Evolutionary conservation across 2,797 vertebrate genomes (phyloP), one percentile per base, ranked within the genome.

Genomic region (Bradypodion pumilum): DNA sequence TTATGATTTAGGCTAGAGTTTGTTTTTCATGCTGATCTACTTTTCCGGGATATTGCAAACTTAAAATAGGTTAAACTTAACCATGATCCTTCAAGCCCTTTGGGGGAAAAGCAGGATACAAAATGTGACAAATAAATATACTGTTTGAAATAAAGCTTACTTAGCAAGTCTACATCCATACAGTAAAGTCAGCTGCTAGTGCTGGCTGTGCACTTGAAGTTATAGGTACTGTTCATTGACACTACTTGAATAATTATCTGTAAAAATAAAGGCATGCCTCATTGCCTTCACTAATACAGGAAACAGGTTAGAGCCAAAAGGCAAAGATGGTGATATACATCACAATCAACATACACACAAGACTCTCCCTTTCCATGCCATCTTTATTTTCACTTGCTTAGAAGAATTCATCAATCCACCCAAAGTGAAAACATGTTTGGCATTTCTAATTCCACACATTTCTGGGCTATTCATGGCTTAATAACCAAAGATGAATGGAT

Each of bases 351-450:
- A 42, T 44, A 49, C 56, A 80, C 37, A 81, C 2, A 19, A 44
- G 80, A 37, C 27, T 65, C 60, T 74, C 37, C 32, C 27, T 66
- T 10, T 52, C 62, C 35, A 9, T 42, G 66, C 74, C 37, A 68
- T 78, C 65, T 35, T 68, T 84, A 74, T 81, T 84, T 76, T 73
- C 46, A 65, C 52, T 35, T 42, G 32, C 77, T 79, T 73, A 72
- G 29, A 78, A 52, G 9, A 52, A 72, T 82, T 52, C 35, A 63
- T 78, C 79, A 72, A 72, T 63, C 66, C 19, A 29, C 66, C 35
- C 81, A 86, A 86, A 73, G 59, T 49, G 32, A 65, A 77, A 42
- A 68, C 60, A 73, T 77, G 49, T 82, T 86, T 56, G 68, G 85
- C 69, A 85, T 72, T 32, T 78, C 29, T 78, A 72, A 62, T 40